Conservation (phyloP, 2,113 vertebrate genomes). For the Triplophysa dalaica region DNA sequence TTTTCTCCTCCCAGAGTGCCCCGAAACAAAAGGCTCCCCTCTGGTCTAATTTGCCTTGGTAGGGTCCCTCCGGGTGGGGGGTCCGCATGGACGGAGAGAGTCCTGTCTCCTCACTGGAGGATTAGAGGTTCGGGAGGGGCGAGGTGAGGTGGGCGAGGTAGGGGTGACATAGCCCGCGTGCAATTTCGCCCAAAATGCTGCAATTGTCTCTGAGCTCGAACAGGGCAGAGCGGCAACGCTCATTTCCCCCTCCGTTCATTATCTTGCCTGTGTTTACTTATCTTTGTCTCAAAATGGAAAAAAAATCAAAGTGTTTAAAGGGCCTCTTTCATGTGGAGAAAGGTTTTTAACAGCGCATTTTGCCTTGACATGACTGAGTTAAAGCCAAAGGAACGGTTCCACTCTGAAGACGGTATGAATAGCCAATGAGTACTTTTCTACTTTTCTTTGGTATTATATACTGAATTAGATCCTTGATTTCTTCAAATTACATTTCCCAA, state of each 20-base stretch:
- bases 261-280: conserved; percentile 78
- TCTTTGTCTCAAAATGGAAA: conserved; percentile 74
- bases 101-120: conserved; percentile 68
- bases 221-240: conserved; percentile 68
- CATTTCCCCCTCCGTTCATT: conserved; percentile 79
- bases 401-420: conserved; percentile 73
- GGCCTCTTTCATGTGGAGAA: conserved; percentile 68
- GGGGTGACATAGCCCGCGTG: conserved; percentile 63
- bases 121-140: conserved; percentile 71
- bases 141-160: conserved; percentile 55
- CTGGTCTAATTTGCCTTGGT: conserved; percentile 79
- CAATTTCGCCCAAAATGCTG: conserved; percentile 81
- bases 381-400: conserved; percentile 67
- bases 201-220: conserved; percentile 81
- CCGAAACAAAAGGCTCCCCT: conserved; percentile 76
- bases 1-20: conserved; percentile 72
- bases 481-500: conserved; percentile 72
- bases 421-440: conserved; percentile 74
- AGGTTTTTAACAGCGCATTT: conserved; percentile 69
- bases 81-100: conserved; percentile 77
- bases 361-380: conserved; percentile 71
- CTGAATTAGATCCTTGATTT: conserved; percentile 76
- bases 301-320: conserved; percentile 72
- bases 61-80: conserved; percentile 78
- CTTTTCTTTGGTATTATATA: conserved; percentile 72